Evolutionary conservation across 2,797 vertebrate genomes (phyloP).

Genomic region (Pteronotus mesoamericanus): DNA sequence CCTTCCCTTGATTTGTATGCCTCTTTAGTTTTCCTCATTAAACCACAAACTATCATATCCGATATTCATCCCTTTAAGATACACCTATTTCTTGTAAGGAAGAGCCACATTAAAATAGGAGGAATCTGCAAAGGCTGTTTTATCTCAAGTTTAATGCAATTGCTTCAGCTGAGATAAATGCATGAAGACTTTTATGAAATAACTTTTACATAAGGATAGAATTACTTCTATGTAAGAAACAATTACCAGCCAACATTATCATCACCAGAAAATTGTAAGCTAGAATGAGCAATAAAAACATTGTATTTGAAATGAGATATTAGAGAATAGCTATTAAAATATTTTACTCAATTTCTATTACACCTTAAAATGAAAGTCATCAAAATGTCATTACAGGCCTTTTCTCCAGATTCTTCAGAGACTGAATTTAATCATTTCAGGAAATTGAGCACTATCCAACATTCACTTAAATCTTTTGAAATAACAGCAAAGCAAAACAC

Average conservation of each 20-base stretch:
- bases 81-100: constrained; percentile 22
- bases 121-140: constrained; percentile 38
- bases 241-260: constrained; percentile 66
- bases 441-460: constrained; percentile 33
- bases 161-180: constrained; percentile 52
- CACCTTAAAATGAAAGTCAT: constrained; percentile 72
- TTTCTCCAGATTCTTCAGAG: constrained; percentile 59
- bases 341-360: constrained; percentile 67
- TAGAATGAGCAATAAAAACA: constrained; percentile 73
- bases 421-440: constrained; percentile 58
- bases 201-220: constrained; percentile 67
- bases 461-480: constrained; percentile 63
- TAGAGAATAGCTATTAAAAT: constrained; percentile 57
- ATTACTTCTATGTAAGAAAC: constrained; percentile 56
- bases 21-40: constrained; percentile 20
- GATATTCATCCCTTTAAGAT: constrained; percentile 9
- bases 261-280: constrained; percentile 63
- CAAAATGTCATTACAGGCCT: constrained; percentile 68
- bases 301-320: constrained; percentile 66
- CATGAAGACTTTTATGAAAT: constrained; percentile 58
- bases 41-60: neutral
- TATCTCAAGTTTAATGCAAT: constrained; percentile 39
- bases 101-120: constrained; percentile 8
- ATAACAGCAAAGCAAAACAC: constrained; percentile 62
- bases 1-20: neutral